Conservation (phyloP, 2,797 vertebrate species). For the Thunnus albacares region DNA sequence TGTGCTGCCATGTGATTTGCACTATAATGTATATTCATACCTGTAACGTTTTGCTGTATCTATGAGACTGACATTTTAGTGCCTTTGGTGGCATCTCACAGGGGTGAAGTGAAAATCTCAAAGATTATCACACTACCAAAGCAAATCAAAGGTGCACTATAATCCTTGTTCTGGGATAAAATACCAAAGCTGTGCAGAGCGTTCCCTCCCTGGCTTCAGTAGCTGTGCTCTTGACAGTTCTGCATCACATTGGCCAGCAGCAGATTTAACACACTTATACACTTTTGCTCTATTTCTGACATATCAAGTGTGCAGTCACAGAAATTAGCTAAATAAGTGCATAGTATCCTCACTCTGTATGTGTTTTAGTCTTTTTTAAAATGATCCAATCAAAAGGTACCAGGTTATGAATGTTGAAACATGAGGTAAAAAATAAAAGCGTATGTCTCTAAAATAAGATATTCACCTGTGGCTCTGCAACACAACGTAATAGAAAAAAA, state of each 20-base stretch:
- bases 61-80: conserved; percentile 10
- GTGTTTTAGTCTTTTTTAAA: background rate
- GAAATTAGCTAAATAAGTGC: background rate
- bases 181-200: conserved; percentile 17
- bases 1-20: background rate
- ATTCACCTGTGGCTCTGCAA: no score
- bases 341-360: background rate
- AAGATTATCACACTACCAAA: conserved; percentile 46
- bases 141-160: conserved; percentile 27
- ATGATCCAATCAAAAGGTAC: no score
- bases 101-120: conserved; percentile 16
- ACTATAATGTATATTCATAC: conserved; percentile 8
- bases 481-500: no score
- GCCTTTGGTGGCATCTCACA: conserved; percentile 20
- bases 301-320: background rate
- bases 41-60: conserved; percentile 2
- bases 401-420: no score
- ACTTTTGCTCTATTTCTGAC: conserved; percentile 6
- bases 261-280: background rate
- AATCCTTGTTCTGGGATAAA: conserved; percentile 30
- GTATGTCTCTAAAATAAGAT: no score
- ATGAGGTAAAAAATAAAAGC: no score
- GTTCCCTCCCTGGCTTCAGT: conserved; percentile 13
- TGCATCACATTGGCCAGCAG: background rate
- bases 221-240: conserved; percentile 26